Conservation (phyloP, 1,140 invertebrate genomes). For the Cardiocondyla obscurior region DNA sequence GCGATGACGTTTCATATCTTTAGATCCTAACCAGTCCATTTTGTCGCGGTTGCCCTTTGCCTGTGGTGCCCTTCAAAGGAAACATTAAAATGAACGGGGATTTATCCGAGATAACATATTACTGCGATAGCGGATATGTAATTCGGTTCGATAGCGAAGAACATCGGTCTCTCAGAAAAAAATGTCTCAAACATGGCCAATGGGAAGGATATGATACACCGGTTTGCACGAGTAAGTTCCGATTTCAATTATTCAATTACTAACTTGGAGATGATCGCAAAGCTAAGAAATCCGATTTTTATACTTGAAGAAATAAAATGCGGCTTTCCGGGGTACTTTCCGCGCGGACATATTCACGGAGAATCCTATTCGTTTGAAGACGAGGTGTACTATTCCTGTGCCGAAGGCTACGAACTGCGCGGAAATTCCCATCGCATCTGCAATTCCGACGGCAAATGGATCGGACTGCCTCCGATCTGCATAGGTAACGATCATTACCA, state of each 20-base stretch:
- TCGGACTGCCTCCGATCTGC: conserved; percentile 81
- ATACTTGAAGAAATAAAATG: conserved; percentile 81
- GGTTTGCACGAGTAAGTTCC: conserved; percentile 84
- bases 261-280: not conserved
- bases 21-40: conserved; percentile 82
- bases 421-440: conserved; percentile 83
- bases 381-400: conserved; percentile 84
- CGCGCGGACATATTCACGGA: conserved; percentile 84
- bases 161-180: conserved; percentile 70
- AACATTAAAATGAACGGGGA: conserved; percentile 76
- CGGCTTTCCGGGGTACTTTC: conserved; percentile 85
- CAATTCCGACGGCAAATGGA: conserved; percentile 84
- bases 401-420: conserved; percentile 83
- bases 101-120: conserved; percentile 75
- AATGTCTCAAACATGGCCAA: conserved; percentile 83
- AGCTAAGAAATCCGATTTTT: not conserved
- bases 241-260: not conserved
- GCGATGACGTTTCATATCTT: not conserved
- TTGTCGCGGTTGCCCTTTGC: conserved; percentile 84
- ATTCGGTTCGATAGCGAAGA: conserved; percentile 81
- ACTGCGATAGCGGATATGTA: conserved; percentile 77
- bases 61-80: conserved; percentile 81
- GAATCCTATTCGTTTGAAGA: conserved; percentile 84
- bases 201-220: conserved; percentile 84
- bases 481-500: conserved; percentile 75